A percentile compares a stretch with the other conserved stretches of the same genome.
These are phyloP conservation scores for Garra rufa DNA, from an alignment of 2,113 vertebrate genomes.

Conservation along the genomic window DNA sequence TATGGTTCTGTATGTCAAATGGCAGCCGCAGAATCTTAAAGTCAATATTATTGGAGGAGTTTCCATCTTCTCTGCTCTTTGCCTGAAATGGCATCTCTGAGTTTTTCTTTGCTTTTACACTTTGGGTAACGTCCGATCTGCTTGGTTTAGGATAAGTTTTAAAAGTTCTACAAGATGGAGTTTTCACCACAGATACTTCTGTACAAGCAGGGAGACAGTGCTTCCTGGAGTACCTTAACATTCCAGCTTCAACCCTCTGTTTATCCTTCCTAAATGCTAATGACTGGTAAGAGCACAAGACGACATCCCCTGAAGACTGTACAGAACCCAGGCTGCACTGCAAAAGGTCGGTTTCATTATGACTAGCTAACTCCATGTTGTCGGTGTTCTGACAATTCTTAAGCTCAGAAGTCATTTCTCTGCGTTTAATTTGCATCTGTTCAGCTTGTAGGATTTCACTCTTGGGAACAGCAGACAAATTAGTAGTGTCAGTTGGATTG, in stretches of 20 bases:
- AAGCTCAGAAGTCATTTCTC: slow-evolving; percentile 59
- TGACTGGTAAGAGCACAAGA: slow-evolving; percentile 37
- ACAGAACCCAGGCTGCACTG: slow-evolving; percentile 56
- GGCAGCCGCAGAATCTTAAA: slow-evolving; percentile 67
- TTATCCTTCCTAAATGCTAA: slow-evolving; percentile 23
- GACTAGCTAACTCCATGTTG: slow-evolving; percentile 61
- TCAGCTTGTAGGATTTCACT: slow-evolving; percentile 72
- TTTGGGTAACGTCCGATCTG: not conserved
- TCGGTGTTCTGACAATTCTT: slow-evolving; percentile 66
- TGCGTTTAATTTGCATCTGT: slow-evolving; percentile 74
- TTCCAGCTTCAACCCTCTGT: not conserved
- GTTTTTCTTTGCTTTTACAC: not conserved
- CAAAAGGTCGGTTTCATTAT: slow-evolving; percentile 63
- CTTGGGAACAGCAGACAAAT: slow-evolving; percentile 50
- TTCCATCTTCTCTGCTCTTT: not conserved
- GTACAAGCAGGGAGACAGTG: slow-evolving; percentile 61
- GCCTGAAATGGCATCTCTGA: not conserved
- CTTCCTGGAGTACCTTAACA: slow-evolving; percentile 31
- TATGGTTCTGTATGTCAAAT: slow-evolving; percentile 65
- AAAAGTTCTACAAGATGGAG: slow-evolving; percentile 27
- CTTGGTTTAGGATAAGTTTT: not conserved
- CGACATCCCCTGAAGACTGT: slow-evolving; percentile 42
- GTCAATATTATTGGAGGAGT: slow-evolving; percentile 41
- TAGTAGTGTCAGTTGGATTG: not conserved
- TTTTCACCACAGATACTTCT: slow-evolving; percentile 64